These are phyloP conservation scores for Lepus europaeus DNA, from an alignment of 2,113 vertebrate genomes.

Conservation along the genomic window DNA sequence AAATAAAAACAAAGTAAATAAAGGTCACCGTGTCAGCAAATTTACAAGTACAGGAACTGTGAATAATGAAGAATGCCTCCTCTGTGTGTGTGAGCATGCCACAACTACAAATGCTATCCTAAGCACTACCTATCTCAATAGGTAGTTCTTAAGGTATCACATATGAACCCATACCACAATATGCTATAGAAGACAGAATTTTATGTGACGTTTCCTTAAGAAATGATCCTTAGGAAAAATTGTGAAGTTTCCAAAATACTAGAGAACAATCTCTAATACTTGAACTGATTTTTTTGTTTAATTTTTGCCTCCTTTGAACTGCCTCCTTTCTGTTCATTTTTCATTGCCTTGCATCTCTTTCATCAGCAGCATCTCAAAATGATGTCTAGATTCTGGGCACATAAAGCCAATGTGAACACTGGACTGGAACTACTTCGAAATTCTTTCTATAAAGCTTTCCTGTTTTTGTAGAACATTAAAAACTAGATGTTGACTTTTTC, in stretches of 20 bases:
- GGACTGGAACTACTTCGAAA: conserved; percentile 69
- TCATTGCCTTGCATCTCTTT: conserved; percentile 79
- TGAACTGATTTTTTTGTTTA: not conserved
- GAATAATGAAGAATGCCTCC: not conserved
- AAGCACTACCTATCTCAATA: conserved; percentile 51
- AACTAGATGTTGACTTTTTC: conserved; percentile 82
- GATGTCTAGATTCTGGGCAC: conserved; percentile 82
- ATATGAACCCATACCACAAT: conserved; percentile 46
- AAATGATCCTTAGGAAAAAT: conserved; percentile 56
- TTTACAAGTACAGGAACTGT: not conserved
- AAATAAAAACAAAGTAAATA: too few species aligned
- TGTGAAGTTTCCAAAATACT: conserved; percentile 65
- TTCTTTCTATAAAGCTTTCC: conserved; percentile 80
- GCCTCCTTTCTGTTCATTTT: conserved; percentile 65
- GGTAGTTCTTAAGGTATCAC: conserved; percentile 63
- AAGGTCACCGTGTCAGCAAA: not conserved
- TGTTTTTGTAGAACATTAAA: conserved; percentile 83
- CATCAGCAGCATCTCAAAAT: conserved; percentile 80
- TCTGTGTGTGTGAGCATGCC: not conserved
- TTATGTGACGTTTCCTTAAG: conserved; percentile 60
- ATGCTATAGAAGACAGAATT: conserved; percentile 24
- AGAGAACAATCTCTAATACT: conserved; percentile 57
- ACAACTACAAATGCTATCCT: conserved; percentile 54
- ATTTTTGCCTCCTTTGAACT: conserved; percentile 59
- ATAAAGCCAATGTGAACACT: conserved; percentile 62